Evolutionary conservation across 2,797 vertebrate species (phyloP), one percentile per base, ranked within the genome.

Genomic region (Enteromius afrohamiltoni): DNA sequence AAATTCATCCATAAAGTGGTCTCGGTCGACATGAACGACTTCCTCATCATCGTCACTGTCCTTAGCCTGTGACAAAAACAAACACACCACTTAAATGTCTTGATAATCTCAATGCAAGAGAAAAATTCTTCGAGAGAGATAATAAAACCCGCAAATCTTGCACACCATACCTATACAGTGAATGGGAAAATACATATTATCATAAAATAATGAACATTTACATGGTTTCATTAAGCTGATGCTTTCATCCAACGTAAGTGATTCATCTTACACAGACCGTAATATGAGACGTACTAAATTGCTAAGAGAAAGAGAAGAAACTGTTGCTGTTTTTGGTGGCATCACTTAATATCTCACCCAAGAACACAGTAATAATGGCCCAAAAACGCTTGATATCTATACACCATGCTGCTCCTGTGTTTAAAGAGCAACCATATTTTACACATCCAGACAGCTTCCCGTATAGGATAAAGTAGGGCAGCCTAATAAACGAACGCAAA

Each of bases 1-100:
- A 93, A 98, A 98, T 90, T 98, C 96, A 64, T 98, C 97, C 97
- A 98, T 98, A 91, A 98, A 98, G 90, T 97, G 96, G 88, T 97
- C 97, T 82, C 96, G 93, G 87, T 98, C 97, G 45, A 98, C 96
- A 34, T 97, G 96, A 45, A 98, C 96, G 87, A 97, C 96, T 90
- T 97, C 97, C 84, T 98, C 97, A 86, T 98, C 97, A 88, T 98
- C 97, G 40, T 98, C 97, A 13, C 97, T 98, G 95, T 98, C 97
- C 95, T 98, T 97, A 64, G 96, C 96, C 97, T 98, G 93, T 3
- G 80, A 80, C 31, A 69, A 79, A 65, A 34, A 79, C 45, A 79
- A 79, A 51, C n/a, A 67, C 21, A 79, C 4, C 6, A n/a, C 6
- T 21, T 65, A 53, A 75, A 55, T 16, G 0, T 23, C 11, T 55